phyloP scores from a whole-genome alignment of 2,797 vertebrate species.

The Lerista edwardsae region DNA sequence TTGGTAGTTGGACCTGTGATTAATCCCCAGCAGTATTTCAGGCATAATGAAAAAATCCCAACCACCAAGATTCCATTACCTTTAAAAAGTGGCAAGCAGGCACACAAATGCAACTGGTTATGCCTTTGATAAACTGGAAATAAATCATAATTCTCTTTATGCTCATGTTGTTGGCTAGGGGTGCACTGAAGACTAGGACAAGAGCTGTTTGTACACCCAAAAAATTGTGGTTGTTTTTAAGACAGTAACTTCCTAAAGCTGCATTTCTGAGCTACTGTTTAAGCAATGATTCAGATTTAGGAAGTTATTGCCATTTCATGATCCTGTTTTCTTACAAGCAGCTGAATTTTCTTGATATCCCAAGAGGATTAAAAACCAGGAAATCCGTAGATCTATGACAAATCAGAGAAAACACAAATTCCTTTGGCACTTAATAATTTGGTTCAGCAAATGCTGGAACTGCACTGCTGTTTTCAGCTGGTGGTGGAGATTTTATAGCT shows the following conservation, averaged over 20 bases:
- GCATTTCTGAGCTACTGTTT: not conserved
- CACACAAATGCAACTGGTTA: not conserved
- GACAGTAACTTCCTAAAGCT: not conserved
- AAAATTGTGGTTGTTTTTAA: not conserved
- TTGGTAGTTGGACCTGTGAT: not conserved
- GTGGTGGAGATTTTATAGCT: conserved; percentile 62
- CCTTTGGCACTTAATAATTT: conserved; percentile 69
- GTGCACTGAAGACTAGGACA: not conserved
- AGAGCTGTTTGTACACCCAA: not conserved
- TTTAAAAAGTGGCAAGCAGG: not conserved
- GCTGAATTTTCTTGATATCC: conserved; percentile 42
- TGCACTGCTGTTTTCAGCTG: conserved; percentile 54
- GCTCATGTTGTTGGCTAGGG: conserved; percentile 28
- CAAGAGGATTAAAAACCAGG: conserved; percentile 33
- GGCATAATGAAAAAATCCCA: not conserved
- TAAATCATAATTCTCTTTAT: not conserved
- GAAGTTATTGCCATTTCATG: conserved; percentile 6
- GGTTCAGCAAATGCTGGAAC: conserved; percentile 63
- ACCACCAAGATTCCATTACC: not conserved
- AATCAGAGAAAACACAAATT: conserved; percentile 54
- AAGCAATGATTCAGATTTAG: conserved; percentile 28
- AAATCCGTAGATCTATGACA: conserved; percentile 46
- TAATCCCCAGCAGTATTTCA: not conserved
- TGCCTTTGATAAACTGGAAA: not conserved
- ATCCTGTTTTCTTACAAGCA: conserved; percentile 19